These are phyloP conservation scores for Caiman crocodilus DNA, from an alignment of 2,797 vertebrate species.

Conservation along the genomic window DNA sequence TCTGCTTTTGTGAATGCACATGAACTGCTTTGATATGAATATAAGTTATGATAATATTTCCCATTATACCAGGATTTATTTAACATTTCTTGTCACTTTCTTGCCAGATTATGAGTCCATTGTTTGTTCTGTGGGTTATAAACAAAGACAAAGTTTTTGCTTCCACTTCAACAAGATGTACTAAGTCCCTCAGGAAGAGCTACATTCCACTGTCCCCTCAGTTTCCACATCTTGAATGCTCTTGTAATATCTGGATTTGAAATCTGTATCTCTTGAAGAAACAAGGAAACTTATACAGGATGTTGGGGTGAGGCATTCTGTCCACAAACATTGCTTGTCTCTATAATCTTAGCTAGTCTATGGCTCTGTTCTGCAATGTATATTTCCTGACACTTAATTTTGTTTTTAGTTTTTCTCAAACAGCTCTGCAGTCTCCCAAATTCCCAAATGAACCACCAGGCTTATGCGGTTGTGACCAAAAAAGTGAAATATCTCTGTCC, in stretches of 20 bases:
- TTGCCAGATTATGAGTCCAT: not conserved
- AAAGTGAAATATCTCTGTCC: not conserved
- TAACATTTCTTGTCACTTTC: not conserved
- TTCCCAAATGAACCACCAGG: not conserved
- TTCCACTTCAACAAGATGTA: not conserved
- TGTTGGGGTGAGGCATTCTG: not conserved
- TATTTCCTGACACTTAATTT: not conserved
- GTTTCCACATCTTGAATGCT: not conserved
- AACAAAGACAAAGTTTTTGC: not conserved
- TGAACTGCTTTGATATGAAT: not conserved
- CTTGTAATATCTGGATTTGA: not conserved
- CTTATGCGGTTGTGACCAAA: not conserved
- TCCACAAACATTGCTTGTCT: not conserved
- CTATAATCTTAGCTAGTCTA: not conserved
- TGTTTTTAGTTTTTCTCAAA: not conserved
- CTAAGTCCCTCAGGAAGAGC: too few relatives aligned
- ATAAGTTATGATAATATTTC: not conserved
- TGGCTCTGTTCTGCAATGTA: not conserved
- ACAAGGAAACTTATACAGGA: not conserved
- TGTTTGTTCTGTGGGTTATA: not conserved
- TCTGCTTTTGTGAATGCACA: not conserved
- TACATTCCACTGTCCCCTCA: not conserved
- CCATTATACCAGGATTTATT: not conserved
- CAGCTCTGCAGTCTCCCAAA: not conserved
- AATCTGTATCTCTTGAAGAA: not conserved